Evolutionary conservation across 2,797 vertebrate species (phyloP), one percentile per base, ranked within the genome.

Genomic region (Pipistrellus pygmaeus): DNA sequence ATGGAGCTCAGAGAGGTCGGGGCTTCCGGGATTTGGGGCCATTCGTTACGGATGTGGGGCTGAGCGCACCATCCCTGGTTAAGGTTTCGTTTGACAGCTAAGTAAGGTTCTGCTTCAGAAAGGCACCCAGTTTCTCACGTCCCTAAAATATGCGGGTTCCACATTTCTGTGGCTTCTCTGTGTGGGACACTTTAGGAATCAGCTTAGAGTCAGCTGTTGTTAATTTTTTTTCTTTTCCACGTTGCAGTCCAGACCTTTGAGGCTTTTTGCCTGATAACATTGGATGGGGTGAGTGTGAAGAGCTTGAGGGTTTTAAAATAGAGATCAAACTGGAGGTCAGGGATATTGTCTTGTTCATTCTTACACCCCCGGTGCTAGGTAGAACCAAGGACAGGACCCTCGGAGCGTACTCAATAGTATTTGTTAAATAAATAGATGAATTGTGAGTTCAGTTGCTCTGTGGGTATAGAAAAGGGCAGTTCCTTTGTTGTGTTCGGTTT

Each of bases 1-100:
- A 99, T 99, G 96, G 99, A 99, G 97, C 99, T 99, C 48, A 98
- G 99, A 57, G 99, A 99, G 98, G 99, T 99, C 97, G 93, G 97
- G 44, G 86, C 95, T 85, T 2, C 18, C 0, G 32, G 1, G 35
- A 3, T 2, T 6, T n/a, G 14, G 86, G 83, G 48, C 35, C 55
- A 8, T 17, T n/a, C 57, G 1, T 46, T 15, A 8, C 7, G 81
- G 77, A 60, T 27, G 3, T 72, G 18, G 85, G 60, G 71, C 81
- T 46, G 9, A 25, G 25, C n/a, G 75, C 35, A 4, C 60, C 60
- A 0, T 9, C 25, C 2, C 81, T 32, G 72, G 23, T 14, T 18
- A 64, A 44, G 51, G 15, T 57, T 48, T 57, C 55, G 38, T 27
- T 85, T 21, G 62, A 75, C 21, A 32, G 76, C 46, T 30, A 10